Conservation (phyloP, 2,888 invertebrate genomes). For the Tenthredo notha region DNA sequence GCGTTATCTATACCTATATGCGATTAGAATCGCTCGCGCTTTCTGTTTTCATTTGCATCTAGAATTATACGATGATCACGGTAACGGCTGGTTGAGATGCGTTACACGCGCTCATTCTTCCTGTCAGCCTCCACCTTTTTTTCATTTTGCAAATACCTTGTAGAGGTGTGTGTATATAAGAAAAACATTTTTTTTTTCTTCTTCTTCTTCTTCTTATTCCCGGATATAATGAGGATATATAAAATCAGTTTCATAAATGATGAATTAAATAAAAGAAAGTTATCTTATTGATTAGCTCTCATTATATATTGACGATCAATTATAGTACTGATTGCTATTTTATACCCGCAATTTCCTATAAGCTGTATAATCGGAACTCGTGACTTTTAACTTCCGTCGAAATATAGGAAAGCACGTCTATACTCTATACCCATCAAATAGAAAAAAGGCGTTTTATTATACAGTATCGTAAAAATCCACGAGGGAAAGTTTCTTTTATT, state of each 20-base stretch:
- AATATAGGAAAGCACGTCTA: background rate
- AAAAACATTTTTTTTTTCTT: conserved; percentile 5
- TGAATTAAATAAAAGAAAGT: conserved; percentile 18
- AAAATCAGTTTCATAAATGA: background rate
- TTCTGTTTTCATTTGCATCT: conserved; percentile 48
- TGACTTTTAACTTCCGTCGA: background rate
- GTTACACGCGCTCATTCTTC: conserved; percentile 43
- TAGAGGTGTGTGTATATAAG: too few species aligned
- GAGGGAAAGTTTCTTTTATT: conserved; percentile 14
- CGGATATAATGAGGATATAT: background rate
- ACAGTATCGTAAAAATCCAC: background rate
- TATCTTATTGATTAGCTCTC: background rate
- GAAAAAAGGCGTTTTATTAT: background rate
- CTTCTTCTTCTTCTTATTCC: background rate
- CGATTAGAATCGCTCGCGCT: conserved; percentile 33
- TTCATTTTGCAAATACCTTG: background rate
- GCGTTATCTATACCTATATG: background rate
- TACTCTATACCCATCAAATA: background rate
- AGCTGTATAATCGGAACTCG: background rate
- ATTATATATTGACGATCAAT: background rate
- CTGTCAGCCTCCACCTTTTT: conserved; percentile 8
- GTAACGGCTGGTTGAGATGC: background rate
- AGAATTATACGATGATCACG: background rate
- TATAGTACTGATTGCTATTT: background rate
- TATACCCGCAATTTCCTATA: background rate